These are phyloP conservation scores for Thinocorus orbignyianus DNA, from an alignment of 2,113 vertebrate species.

Conservation along the genomic window DNA sequence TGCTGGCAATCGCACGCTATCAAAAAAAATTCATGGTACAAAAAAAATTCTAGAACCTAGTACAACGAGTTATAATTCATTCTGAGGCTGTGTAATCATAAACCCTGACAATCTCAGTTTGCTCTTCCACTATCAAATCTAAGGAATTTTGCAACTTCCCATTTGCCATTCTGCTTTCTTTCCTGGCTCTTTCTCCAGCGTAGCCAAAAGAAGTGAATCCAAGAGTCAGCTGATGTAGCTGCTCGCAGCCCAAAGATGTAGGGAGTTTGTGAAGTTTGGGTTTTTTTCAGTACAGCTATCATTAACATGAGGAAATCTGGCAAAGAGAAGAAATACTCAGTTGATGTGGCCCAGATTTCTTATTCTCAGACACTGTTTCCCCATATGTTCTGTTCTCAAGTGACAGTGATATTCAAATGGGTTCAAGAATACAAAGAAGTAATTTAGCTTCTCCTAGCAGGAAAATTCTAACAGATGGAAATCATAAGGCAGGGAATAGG, in stretches of 20 bases:
- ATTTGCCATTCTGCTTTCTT: background rate
- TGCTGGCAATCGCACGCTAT: background rate
- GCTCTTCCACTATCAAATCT: background rate
- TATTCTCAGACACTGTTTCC: background rate
- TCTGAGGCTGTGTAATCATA: background rate
- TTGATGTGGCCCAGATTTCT: background rate
- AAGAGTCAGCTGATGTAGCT: background rate
- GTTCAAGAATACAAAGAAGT: background rate
- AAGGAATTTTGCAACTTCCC: background rate
- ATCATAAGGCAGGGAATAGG: background rate
- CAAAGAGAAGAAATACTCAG: background rate
- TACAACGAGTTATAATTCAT: background rate
- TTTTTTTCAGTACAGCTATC: background rate
- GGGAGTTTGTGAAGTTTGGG: background rate
- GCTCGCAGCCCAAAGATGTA: background rate
- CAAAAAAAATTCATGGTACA: too few relatives aligned
- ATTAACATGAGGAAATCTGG: background rate
- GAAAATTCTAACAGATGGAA: background rate
- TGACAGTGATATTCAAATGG: background rate
- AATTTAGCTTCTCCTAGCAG: background rate
- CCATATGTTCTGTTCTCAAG: background rate
- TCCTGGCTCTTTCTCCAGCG: background rate
- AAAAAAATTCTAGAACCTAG: background rate
- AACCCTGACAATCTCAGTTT: background rate
- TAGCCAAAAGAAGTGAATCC: background rate